Conservation (phyloP, 2,113 vertebrate genomes). For the Falco punctatus region DNA sequence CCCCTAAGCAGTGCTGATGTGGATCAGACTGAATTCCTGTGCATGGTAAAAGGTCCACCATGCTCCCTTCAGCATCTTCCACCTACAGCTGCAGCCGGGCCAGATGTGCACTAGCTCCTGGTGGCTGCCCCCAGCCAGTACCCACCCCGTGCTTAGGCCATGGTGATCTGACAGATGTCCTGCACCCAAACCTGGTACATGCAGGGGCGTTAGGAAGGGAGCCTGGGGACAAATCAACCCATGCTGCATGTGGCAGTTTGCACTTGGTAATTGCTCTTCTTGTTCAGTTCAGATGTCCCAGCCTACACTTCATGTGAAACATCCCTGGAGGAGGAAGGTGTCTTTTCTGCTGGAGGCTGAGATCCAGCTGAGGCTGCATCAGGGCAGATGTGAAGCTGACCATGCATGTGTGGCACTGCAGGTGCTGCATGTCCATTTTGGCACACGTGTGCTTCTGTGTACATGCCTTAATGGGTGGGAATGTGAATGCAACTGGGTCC, state of each 20-base stretch:
- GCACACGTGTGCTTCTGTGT: background rate
- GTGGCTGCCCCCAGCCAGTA: background rate
- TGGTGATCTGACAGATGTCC: background rate
- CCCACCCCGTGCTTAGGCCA: background rate
- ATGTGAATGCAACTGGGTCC: background rate
- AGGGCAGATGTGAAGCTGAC: background rate
- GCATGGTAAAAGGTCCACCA: background rate
- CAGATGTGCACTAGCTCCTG: fast-evolving
- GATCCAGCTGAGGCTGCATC: background rate
- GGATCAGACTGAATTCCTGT: background rate
- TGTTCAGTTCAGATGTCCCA: background rate
- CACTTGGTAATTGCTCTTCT: background rate
- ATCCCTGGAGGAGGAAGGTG: background rate
- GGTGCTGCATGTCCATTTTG: background rate
- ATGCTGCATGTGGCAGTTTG: background rate
- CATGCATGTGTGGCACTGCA: fast-evolving
- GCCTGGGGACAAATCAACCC: background rate
- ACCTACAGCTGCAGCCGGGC: background rate
- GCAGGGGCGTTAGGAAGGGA: background rate
- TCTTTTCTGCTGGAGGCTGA: background rate
- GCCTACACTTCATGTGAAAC: background rate
- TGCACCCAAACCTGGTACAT: background rate
- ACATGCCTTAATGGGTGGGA: background rate
- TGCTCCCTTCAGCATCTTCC: background rate
- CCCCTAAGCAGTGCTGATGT: background rate